A percentile compares a stretch with the other conserved stretches of the same genome.
Evolutionary conservation across 2,113 vertebrate genomes (phyloP).

Genomic region (Poeciliopsis occidentalis): DNA sequence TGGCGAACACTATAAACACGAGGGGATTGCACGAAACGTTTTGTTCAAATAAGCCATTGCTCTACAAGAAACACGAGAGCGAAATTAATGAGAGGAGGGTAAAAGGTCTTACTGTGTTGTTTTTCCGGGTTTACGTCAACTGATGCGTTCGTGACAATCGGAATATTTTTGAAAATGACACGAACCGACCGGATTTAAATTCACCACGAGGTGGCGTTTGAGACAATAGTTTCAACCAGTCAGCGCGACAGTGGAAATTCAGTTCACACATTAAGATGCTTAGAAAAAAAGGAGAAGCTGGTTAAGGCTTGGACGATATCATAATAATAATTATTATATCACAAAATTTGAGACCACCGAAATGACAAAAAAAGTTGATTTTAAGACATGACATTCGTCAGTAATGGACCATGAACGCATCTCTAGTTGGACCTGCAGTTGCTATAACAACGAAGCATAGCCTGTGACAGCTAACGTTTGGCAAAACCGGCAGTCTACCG

Average conservation of each 20-base stretch:
- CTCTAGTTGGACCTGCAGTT: constrained; percentile 32
- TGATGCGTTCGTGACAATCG: constrained; percentile 11
- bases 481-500: neutral
- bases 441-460: constrained; percentile 58
- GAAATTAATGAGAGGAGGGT: neutral
- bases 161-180: fast-evolving
- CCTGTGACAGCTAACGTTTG: constrained; percentile 5
- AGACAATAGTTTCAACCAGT: neutral
- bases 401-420: constrained; percentile 31
- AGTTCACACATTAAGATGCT: neutral
- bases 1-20: neutral
- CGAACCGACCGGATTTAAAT: fast-evolving
- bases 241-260: neutral
- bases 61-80: neutral
- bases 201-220: constrained; percentile 31
- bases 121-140: constrained; percentile 54
- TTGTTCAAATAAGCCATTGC: too few relatives aligned
- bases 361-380: neutral
- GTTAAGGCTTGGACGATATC: neutral
- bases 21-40: neutral
- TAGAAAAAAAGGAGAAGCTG: neutral
- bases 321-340: neutral
- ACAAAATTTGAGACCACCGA: neutral
- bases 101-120: constrained; percentile 16
- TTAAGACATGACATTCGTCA: neutral